Conservation (phyloP, 2,113 vertebrate species). For the Lonchura striata region DNA sequence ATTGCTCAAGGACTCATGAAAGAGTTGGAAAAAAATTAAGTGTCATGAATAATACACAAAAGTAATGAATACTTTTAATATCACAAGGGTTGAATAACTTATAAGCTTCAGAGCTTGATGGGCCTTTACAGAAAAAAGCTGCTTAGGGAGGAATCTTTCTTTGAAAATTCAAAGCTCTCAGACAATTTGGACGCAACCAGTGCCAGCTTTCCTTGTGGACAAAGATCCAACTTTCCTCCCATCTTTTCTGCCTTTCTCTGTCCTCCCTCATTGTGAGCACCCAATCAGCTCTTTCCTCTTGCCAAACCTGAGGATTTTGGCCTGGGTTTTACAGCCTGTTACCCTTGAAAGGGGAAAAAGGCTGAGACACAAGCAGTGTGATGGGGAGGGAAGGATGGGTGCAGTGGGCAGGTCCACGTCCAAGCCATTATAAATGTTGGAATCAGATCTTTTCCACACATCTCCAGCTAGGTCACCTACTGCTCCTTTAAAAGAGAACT, state of each 20-base stretch:
- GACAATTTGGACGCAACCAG: neutral
- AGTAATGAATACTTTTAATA: neutral
- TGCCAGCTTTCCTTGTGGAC: neutral
- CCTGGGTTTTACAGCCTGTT: neutral
- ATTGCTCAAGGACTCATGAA: neutral
- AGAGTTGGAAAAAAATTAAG: neutral
- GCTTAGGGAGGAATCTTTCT: neutral
- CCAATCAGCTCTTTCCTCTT: neutral
- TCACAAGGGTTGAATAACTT: neutral
- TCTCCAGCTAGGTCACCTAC: neutral
- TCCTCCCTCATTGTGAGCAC: neutral
- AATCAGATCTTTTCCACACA: constrained; percentile 5
- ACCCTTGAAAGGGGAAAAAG: neutral
- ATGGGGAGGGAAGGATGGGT: neutral
- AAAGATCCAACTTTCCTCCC: neutral
- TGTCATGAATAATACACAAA: neutral
- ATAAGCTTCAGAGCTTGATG: neutral
- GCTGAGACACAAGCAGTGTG: neutral
- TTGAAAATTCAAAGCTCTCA: neutral
- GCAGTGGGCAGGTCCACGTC: neutral
- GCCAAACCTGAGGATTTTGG: neutral
- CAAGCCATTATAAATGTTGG: neutral
- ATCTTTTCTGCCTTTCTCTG: neutral
- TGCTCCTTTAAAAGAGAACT: neutral
- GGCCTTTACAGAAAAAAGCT: neutral